Base-by-base conservation (phyloP, 2,797 vertebrate species). In the Catamblyrhynchus diadema region DNA sequence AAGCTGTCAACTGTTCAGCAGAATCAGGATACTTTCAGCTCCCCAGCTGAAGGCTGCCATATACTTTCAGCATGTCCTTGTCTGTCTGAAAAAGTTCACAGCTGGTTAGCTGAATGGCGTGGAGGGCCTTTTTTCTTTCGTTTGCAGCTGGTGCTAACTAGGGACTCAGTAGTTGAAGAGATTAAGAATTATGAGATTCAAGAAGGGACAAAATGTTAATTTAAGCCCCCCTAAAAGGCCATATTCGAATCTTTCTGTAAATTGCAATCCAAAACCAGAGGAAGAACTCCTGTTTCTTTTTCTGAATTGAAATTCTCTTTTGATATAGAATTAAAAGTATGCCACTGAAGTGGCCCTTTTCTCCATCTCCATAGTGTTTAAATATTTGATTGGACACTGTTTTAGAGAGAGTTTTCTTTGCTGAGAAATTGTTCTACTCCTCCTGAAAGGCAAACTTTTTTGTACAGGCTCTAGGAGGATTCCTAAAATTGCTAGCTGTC, bases 1-100 rank as follows among this genome's bases (percentile, higher is more conserved):
- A 88, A 70, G 30, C 42, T 80, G 75, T 71, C 61, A 87, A 24
- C 48, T 81, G 44, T 73, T 93, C 54, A 74, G 35, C 19, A 73
- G 42, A 89, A 71, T 32, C 15, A 37, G 69, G 53, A 56, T 53
- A 50, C 53, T 67, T 85, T 50, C 48, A 85, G 60, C 32, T 77
- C 23, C 5, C 19, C 22, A 33, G 74, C 41, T 73, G 62, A 84
- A 73, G 48, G 74, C 22, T 94, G 39, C 91, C 59, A n/a, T 88
- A 12, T 35, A 81, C 12, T 81, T 90, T 62, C 50, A 78, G 42
- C 14, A 69, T 79, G 66, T 88, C 91, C 27, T 88, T 93, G 45
- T 83, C 73, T 91, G 65, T 41, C 35, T 83, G 61, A 88, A 82
- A 73, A 67, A 79, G 33, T 88, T 93, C 59, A 67, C 39, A 56